phyloP scores from a whole-genome alignment of 2,888 invertebrate species.

The Hyposoter didymator region DNA sequence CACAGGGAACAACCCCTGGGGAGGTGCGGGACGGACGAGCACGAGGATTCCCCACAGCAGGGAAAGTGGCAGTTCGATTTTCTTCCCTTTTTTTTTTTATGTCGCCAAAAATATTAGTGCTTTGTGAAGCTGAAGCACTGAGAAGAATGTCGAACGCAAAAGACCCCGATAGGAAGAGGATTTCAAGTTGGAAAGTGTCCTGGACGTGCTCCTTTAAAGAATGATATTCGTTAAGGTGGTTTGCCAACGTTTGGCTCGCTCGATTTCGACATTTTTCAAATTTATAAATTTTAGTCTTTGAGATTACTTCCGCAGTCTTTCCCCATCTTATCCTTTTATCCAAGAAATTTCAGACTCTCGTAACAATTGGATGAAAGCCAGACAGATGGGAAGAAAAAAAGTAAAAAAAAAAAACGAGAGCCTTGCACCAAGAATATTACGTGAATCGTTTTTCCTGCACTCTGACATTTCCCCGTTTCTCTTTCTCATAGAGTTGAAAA shows the following conservation, averaged over 20 bases:
- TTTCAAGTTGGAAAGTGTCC: neutral
- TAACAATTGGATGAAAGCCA: slow-evolving; percentile 73
- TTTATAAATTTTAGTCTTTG: neutral
- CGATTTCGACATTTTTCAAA: no score
- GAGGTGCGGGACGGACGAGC: slow-evolving; percentile 59
- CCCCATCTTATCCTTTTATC: slow-evolving; percentile 26
- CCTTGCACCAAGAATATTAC: slow-evolving; percentile 73
- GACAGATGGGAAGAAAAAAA: slow-evolving; percentile 72
- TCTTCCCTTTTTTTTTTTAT: slow-evolving; percentile 69
- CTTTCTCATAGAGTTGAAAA: slow-evolving; percentile 29
- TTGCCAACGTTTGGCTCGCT: no score
- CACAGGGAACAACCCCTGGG: slow-evolving; percentile 7
- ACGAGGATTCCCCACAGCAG: slow-evolving; percentile 41
- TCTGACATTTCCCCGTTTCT: neutral
- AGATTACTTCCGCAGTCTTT: slow-evolving; percentile 40
- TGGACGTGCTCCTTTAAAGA: no score
- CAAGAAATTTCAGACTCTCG: slow-evolving; percentile 47
- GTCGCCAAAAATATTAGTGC: slow-evolving; percentile 80
- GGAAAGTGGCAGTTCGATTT: slow-evolving; percentile 79
- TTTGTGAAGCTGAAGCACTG: slow-evolving; percentile 42
- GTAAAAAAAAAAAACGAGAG: slow-evolving; percentile 67
- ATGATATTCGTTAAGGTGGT: no score
- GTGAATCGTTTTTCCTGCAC: slow-evolving; percentile 68
- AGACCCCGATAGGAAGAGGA: slow-evolving; percentile 18
- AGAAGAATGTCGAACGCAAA: slow-evolving; percentile 27